Base-by-base conservation (phyloP, 2,888 invertebrate species). In the Chironomus riparius region DNA sequence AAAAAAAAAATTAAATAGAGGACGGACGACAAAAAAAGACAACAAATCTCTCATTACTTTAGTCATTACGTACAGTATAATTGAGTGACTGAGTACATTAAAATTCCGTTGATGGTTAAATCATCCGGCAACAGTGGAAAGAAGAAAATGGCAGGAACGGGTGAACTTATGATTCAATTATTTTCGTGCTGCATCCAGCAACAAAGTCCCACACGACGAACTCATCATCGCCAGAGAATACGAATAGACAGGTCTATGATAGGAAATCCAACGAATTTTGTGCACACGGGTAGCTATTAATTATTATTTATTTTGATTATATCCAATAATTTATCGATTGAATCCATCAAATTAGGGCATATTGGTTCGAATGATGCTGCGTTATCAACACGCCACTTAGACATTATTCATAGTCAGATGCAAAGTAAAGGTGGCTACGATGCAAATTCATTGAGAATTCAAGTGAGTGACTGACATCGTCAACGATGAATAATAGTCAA, bases 341-440 rank as follows among this genome's bases (percentile, higher is more conserved):
- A 68, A n/a, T 71, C 68, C 24, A 13, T 76, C 24, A 47, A 85
- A 86, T 78, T 85, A 87, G 89, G 82, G 47, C 94, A 94, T 83
- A 91, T 94, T 82, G 94, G 97, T 24, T 94, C 95, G 21, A 92
- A 92, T 73, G 97, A 97, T 83, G 90, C 95, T 77, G 92, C 93
- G 82, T 88, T 93, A 86, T 92, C 91, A 22, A 90, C 90, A 77
- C 91, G 91, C 79, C 90, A 95, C 85, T 87, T 97, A 78, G 90
- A 91, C 82, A 92, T 93, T 79, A 90, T 97, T 82, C 95, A 96
- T 85, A 92, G 91, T 81, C 96, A 97, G 85, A 95, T 97, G 96
- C 92, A 93, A 84, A 94, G 95, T 85, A 97, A 97, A 87, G 97
- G 97, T 75, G 96, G 95, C 79, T 96, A 95, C 83, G 94, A 95